phyloP scores from a whole-genome alignment of 2,113 vertebrate species.

The Pagrus major region DNA sequence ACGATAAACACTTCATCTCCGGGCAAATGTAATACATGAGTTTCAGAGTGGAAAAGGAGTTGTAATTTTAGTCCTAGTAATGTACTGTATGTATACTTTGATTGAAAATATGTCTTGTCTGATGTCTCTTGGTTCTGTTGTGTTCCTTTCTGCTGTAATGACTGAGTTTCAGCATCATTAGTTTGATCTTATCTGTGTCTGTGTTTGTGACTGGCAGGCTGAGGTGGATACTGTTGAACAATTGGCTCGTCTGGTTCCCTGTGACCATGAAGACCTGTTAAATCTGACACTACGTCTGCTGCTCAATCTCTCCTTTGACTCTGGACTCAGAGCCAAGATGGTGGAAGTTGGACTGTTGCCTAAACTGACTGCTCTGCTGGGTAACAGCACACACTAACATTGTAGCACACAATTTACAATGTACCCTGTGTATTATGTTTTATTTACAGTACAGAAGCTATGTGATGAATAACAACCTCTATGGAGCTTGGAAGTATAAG shows the following conservation, averaged over 20 bases:
- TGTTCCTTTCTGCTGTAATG: background rate
- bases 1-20: too few relatives aligned
- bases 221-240: conserved; percentile 95
- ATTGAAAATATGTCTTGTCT: background rate
- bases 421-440: background rate
- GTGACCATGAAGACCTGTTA: conserved; percentile 96
- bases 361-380: conserved; percentile 91
- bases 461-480: background rate
- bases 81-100: background rate
- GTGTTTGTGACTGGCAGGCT: conserved; percentile 82
- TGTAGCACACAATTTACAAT: background rate
- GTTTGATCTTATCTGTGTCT: background rate
- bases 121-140: background rate
- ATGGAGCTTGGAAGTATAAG: too few relatives aligned
- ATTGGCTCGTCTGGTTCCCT: conserved; percentile 92
- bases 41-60: background rate
- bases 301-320: conserved; percentile 97
- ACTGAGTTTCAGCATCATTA: background rate
- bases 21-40: too few relatives aligned
- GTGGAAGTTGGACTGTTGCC: conserved; percentile 95
- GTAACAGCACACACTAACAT: conserved; percentile 76
- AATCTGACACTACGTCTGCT: conserved; percentile 94
- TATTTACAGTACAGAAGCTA: background rate
- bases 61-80: background rate
- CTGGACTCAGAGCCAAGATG: conserved; percentile 96